Percentiles rank a stretch among this genome's conserved stretches.
Conservation (phyloP, 2,888 invertebrate species). For the Drosophila pseudotalamancana region DNA sequence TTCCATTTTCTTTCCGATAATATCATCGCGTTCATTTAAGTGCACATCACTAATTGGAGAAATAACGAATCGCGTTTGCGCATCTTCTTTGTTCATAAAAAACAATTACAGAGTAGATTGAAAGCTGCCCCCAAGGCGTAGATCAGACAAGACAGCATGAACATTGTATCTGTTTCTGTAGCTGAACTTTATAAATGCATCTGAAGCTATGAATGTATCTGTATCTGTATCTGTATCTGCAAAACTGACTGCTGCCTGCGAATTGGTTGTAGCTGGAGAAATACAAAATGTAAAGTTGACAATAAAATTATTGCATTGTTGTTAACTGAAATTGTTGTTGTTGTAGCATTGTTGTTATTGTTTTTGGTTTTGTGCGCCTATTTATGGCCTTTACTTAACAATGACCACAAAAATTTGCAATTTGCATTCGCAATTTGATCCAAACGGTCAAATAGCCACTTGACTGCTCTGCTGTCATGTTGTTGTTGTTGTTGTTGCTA, state of each 20-base stretch:
- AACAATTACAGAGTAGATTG: slow-evolving; percentile 28
- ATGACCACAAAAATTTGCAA: slow-evolving; percentile 77
- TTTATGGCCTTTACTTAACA: slow-evolving; percentile 75
- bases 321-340: slow-evolving; percentile 30
- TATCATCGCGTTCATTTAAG: neutral
- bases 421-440: slow-evolving; percentile 74
- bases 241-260: slow-evolving; percentile 10
- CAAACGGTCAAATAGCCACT: slow-evolving; percentile 55
- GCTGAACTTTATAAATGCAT: no score
- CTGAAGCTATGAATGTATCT: no score
- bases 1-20: neutral
- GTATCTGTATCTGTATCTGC: slow-evolving; percentile 18
- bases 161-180: slow-evolving; percentile 9
- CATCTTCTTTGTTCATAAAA: slow-evolving; percentile 33
- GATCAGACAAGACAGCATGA: neutral
- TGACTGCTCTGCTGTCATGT: slow-evolving; percentile 25
- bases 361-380: slow-evolving; percentile 41
- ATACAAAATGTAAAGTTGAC: slow-evolving; percentile 63
- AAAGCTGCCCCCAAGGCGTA: slow-evolving; percentile 32
- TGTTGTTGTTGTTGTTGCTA: slow-evolving; percentile 37
- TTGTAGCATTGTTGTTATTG: slow-evolving; percentile 29
- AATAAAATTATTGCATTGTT: slow-evolving; percentile 72
- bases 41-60: slow-evolving; percentile 4
- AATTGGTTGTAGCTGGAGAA: slow-evolving; percentile 25
- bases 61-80: slow-evolving; percentile 12